These are phyloP conservation scores for Aradus depressus DNA, from an alignment of 2,888 invertebrate genomes.

Conservation along the genomic window DNA sequence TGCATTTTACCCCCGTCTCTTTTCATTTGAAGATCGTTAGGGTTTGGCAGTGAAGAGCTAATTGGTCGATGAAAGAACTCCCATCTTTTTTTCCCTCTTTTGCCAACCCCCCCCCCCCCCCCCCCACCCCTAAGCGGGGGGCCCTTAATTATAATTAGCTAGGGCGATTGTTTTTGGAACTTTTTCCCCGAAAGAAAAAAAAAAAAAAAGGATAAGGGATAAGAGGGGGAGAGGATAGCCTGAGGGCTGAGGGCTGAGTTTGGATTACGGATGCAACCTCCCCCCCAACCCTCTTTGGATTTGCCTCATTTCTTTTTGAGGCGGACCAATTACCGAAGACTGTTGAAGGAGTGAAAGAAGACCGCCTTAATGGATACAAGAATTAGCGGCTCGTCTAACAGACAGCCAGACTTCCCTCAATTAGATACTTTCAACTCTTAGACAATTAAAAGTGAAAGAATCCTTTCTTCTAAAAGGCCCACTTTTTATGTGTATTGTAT, in stretches of 20 bases:
- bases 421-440: too few species aligned
- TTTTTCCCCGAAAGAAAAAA: too few species aligned
- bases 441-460: too few species aligned
- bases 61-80: conserved; percentile 17
- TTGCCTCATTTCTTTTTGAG: neutral
- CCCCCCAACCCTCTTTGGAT: neutral
- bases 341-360: conserved; percentile 17
- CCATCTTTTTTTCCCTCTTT: conserved; percentile 5
- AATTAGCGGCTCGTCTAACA: conserved; percentile 28
- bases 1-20: too few species aligned
- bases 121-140: conserved; percentile 4
- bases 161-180: conserved; percentile 26
- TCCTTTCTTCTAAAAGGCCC: too few species aligned
- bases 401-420: conserved; percentile 8
- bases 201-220: too few species aligned
- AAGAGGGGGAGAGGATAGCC: too few species aligned
- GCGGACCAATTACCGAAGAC: conserved; percentile 9
- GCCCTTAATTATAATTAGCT: conserved; percentile 26
- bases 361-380: conserved; percentile 27
- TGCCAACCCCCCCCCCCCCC: neutral
- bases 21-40: conserved; percentile 15
- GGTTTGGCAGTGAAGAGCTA: conserved; percentile 14
- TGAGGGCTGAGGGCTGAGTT: conserved; percentile 7
- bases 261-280: conserved; percentile 17
- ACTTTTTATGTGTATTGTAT: too few species aligned